Evolutionary conservation across 2,113 vertebrate species (phyloP).

Genomic region (Pelecanus crispus): DNA sequence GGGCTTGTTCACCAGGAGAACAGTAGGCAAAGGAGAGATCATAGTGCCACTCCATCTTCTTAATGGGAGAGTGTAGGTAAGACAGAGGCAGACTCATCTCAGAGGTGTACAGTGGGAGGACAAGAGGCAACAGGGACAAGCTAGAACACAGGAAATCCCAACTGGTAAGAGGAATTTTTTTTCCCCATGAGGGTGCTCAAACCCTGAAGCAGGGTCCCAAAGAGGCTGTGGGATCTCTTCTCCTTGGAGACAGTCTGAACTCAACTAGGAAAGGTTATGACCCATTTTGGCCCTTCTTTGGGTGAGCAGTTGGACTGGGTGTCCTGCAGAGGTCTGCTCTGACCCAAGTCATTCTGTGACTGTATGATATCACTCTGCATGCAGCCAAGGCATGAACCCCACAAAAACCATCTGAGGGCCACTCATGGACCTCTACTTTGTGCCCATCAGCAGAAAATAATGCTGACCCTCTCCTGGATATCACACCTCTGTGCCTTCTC

Average conservation of each 20-base stretch:
- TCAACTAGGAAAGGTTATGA: not conserved
- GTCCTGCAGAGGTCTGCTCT: not conserved
- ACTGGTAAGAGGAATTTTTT: not conserved
- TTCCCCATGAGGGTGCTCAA: accelerated
- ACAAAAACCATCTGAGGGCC: not conserved
- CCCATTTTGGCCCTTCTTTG: not conserved
- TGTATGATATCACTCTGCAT: not conserved
- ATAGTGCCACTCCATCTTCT: not conserved
- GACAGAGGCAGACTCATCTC: not conserved
- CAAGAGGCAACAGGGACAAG: not conserved
- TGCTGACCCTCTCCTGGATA: not conserved
- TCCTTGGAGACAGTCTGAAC: not conserved
- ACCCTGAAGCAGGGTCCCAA: not conserved
- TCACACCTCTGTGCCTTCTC: not conserved
- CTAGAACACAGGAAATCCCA: not conserved
- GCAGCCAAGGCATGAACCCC: not conserved
- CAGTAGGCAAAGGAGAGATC: not conserved
- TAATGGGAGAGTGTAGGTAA: not conserved
- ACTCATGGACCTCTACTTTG: not conserved
- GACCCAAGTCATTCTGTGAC: not conserved
- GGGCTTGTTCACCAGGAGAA: not conserved
- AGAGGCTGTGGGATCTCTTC: not conserved
- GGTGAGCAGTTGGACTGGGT: not conserved
- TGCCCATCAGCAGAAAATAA: not conserved
- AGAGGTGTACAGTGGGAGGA: accelerated